phyloP scores from a whole-genome alignment of 2,113 vertebrate species.

The Orycteropus afer region DNA sequence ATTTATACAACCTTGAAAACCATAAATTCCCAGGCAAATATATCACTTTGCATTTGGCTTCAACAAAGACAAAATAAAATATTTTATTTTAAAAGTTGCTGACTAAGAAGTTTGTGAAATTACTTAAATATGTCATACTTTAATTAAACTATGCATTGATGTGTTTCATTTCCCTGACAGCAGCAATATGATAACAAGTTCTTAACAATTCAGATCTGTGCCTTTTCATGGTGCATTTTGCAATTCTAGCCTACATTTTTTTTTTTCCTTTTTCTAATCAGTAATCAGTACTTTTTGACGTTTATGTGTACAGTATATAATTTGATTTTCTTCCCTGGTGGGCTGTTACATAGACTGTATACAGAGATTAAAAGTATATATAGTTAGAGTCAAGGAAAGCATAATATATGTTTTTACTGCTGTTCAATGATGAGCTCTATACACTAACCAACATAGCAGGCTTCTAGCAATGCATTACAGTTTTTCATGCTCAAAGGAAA shows the following conservation, averaged over 20 bases:
- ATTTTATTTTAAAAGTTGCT: slow-evolving; percentile 66
- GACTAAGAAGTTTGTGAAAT: slow-evolving; percentile 78
- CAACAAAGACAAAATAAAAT: slow-evolving; percentile 57
- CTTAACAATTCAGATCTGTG: slow-evolving; percentile 77
- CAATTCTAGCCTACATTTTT: slow-evolving; percentile 73
- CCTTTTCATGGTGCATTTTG: slow-evolving; percentile 71
- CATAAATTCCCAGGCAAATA: slow-evolving; percentile 60
- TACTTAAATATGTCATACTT: slow-evolving; percentile 76
- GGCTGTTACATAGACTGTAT: slow-evolving; percentile 71
- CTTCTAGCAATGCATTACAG: neutral
- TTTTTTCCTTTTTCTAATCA: slow-evolving; percentile 40
- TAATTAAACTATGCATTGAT: slow-evolving; percentile 83
- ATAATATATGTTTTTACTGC: slow-evolving; percentile 39
- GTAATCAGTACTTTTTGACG: slow-evolving; percentile 82
- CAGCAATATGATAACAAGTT: slow-evolving; percentile 79
- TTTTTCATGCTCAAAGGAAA: neutral
- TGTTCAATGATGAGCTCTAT: neutral
- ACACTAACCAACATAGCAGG: slow-evolving; percentile 43
- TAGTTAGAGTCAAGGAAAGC: slow-evolving; percentile 65
- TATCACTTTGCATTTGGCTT: slow-evolving; percentile 62
- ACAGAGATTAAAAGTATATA: slow-evolving; percentile 62
- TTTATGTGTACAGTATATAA: slow-evolving; percentile 72
- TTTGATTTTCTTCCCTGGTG: slow-evolving; percentile 78
- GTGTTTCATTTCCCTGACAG: slow-evolving; percentile 77
- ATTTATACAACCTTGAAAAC: slow-evolving; percentile 56